phyloP scores from a whole-genome alignment of 64 coral and sea anemone genomes.

The Montipora cactus region DNA sequence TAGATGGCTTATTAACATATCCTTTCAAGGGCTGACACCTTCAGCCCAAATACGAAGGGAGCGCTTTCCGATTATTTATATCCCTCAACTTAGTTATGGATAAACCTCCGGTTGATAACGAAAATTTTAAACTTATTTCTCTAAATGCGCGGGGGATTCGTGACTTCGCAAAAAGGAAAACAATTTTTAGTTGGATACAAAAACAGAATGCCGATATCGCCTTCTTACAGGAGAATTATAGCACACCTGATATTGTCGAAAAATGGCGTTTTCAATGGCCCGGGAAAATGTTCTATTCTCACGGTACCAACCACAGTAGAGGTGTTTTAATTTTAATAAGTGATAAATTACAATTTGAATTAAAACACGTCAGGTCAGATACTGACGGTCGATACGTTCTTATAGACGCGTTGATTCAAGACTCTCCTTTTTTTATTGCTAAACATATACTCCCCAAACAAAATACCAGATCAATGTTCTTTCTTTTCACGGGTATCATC shows the following conservation, averaged over 20 bases:
- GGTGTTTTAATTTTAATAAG: neutral
- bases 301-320: neutral
- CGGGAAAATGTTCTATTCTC: neutral
- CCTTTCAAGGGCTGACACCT: too few relatives aligned
- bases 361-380: neutral
- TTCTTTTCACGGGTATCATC: neutral
- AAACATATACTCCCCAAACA: conserved; percentile 19
- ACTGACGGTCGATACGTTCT: neutral
- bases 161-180: neutral
- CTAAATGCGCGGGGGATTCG: neutral
- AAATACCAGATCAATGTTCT: neutral
- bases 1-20: too few relatives aligned
- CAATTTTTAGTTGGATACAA: neutral
- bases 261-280: neutral
- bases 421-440: neutral
- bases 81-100: too few relatives aligned
- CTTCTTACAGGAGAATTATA: neutral
- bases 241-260: neutral
- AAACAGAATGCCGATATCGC: neutral
- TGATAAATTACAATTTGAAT: neutral
- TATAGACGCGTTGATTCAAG: conserved; percentile 26
- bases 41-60: too few relatives aligned
- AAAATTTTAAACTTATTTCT: neutral
- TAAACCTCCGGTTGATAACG: too few relatives aligned
- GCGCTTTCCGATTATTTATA: too few relatives aligned